Conservation (phyloP, 2,113 vertebrate genomes). For the Atlantisia rogersi region DNA sequence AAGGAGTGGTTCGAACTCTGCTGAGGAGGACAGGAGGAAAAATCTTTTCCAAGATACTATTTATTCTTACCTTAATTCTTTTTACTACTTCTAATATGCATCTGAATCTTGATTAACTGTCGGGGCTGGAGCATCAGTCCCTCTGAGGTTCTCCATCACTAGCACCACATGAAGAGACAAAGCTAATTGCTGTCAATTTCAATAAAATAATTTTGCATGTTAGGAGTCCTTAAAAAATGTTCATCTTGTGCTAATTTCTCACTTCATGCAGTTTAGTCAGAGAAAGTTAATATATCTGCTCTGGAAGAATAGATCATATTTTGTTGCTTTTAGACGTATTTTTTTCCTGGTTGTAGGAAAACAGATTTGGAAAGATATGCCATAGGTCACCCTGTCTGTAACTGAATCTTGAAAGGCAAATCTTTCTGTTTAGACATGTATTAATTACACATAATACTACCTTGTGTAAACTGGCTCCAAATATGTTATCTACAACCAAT, state of each 20-base stretch:
- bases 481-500: not conserved
- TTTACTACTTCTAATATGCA: not conserved
- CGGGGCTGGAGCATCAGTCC: not conserved
- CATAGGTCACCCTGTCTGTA: not conserved
- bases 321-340: not conserved
- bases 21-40: not conserved
- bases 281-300: not conserved
- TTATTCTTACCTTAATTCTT: not conserved
- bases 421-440: not conserved
- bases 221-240: not conserved
- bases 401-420: not conserved
- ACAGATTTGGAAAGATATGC: not conserved
- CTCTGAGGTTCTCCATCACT: not conserved
- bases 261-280: not conserved
- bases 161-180: not conserved
- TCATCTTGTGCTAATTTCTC: not conserved
- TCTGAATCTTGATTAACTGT: not conserved
- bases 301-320: not conserved
- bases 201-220: not conserved
- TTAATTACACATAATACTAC: constrained; percentile 10
- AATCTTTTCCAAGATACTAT: not conserved
- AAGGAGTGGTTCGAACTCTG: not conserved
- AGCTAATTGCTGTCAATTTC: not conserved
- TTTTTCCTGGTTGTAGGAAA: not conserved
- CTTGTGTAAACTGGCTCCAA: constrained; percentile 20